phyloP scores from a whole-genome alignment of 2,888 invertebrate genomes.

The Lumbricus terrestris region DNA sequence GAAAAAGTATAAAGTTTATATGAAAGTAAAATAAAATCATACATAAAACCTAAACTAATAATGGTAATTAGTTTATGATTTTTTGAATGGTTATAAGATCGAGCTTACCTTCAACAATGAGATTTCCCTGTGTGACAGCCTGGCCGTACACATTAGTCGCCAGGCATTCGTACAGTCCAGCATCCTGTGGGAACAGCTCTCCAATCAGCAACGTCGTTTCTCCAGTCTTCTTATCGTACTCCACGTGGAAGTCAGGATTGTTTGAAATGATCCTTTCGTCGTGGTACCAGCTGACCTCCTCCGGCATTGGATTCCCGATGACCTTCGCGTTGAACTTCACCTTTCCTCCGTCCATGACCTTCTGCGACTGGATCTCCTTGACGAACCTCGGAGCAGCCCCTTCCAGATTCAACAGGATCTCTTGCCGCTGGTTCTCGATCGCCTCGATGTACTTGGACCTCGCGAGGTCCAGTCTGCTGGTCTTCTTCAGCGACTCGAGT shows the following conservation, averaged over 20 bases:
- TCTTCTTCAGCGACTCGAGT: slow-evolving; percentile 20
- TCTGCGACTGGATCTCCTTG: slow-evolving; percentile 35
- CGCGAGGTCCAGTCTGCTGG: slow-evolving; percentile 22
- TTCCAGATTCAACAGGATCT: slow-evolving; percentile 34
- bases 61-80: neutral
- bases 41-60: neutral
- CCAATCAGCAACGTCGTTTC: slow-evolving; percentile 79
- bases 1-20: too few relatives aligned
- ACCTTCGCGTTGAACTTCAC: slow-evolving; percentile 61
- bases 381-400: slow-evolving; percentile 38
- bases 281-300: slow-evolving; percentile 93
- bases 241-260: slow-evolving; percentile 45
- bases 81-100: neutral
- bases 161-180: slow-evolving; percentile 94
- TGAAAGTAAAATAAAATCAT: too few relatives aligned
- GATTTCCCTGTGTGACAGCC: slow-evolving; percentile 72
- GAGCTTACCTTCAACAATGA: slow-evolving; percentile 50
- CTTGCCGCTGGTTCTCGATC: slow-evolving; percentile 37
- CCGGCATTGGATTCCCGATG: slow-evolving; percentile 85
- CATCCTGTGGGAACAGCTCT: slow-evolving; percentile 95
- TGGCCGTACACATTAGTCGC: slow-evolving; percentile 92
- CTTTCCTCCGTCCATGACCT: slow-evolving; percentile 55
- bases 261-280: slow-evolving; percentile 65
- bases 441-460: slow-evolving; percentile 32
- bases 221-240: slow-evolving; percentile 52